A percentile compares a stretch with the other conserved stretches of the same genome.
Evolutionary conservation across 1,140 invertebrate species (phyloP).

Genomic region (Apis cerana): DNA sequence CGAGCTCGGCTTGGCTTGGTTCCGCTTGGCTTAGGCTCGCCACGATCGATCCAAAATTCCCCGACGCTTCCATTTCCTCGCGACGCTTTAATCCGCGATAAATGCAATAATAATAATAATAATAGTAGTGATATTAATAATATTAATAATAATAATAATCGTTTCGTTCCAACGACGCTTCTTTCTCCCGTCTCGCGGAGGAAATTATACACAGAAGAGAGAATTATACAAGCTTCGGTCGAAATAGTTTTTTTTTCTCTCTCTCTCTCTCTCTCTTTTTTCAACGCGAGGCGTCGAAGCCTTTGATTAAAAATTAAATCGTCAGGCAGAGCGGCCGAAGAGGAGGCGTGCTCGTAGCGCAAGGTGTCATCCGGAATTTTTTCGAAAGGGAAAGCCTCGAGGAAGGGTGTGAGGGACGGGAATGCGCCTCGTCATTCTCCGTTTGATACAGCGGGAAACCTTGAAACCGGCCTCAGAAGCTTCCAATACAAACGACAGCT

Average conservation of each 20-base stretch:
- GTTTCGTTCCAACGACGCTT: no score
- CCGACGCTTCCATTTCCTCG: slow-evolving; percentile 24
- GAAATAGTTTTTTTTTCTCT: not conserved
- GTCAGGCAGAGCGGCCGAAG: slow-evolving; percentile 21
- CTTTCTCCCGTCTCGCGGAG: no score
- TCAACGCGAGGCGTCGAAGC: not conserved
- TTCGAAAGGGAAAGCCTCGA: slow-evolving; percentile 62
- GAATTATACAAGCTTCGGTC: not conserved
- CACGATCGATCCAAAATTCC: slow-evolving; percentile 47
- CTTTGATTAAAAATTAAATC: slow-evolving; percentile 59
- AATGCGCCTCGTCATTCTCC: slow-evolving; percentile 72
- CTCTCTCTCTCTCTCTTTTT: not conserved
- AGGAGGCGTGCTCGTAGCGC: not conserved
- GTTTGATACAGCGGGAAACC: slow-evolving; percentile 52
- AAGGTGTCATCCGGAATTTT: slow-evolving; percentile 58
- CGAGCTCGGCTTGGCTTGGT: slow-evolving; percentile 65
- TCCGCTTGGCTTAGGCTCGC: slow-evolving; percentile 65
- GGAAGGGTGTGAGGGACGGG: slow-evolving; percentile 48
- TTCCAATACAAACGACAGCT: slow-evolving; percentile 65
- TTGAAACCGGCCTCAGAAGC: slow-evolving; percentile 62
- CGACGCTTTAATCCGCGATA: slow-evolving; percentile 34
- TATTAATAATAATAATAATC: no score
- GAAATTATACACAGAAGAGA: not conserved
- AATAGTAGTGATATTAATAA: no score
- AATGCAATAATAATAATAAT: no score